phyloP scores from a whole-genome alignment of 1,140 invertebrate species.

The Hermatobates lingyangjiaoensis region DNA sequence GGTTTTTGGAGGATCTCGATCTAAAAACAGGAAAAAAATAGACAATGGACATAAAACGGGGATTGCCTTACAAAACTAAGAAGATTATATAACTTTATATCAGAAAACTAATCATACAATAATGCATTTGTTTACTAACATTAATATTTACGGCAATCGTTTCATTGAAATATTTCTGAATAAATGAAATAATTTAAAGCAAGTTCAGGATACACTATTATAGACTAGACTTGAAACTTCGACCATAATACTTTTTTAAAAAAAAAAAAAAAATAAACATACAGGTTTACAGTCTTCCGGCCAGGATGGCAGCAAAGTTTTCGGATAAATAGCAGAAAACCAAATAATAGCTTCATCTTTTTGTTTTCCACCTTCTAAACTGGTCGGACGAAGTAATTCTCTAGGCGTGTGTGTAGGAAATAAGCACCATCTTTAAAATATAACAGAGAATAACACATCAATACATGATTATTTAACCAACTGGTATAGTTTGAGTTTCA shows the following conservation, averaged over 20 bases:
- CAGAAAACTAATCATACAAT: not conserved
- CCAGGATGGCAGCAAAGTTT: constrained; percentile 74
- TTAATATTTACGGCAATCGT: too few relatives aligned
- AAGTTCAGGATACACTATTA: too few relatives aligned
- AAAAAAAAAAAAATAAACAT: constrained; percentile 20
- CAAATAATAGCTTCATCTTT: constrained; percentile 95
- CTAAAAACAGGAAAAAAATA: constrained; percentile 24
- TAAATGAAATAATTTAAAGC: too few relatives aligned
- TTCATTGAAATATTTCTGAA: too few relatives aligned
- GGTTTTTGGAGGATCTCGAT: constrained; percentile 92
- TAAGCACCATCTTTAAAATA: constrained; percentile 65
- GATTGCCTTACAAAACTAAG: not conserved
- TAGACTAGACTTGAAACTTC: too few relatives aligned
- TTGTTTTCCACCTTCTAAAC: constrained; percentile 80
- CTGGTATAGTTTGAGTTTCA: too few relatives aligned
- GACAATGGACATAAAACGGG: not conserved
- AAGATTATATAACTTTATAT: not conserved
- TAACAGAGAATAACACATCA: constrained; percentile 4
- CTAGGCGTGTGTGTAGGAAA: constrained; percentile 94
- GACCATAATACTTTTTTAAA: too few relatives aligned
- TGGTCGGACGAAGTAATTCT: constrained; percentile 80
- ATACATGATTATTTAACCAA: too few relatives aligned
- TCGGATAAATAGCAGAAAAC: constrained; percentile 94
- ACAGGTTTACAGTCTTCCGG: constrained; percentile 77
- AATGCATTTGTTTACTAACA: not conserved